Evolutionary conservation across 1,140 invertebrate species (phyloP).

Genomic region (Samia ricini): DNA sequence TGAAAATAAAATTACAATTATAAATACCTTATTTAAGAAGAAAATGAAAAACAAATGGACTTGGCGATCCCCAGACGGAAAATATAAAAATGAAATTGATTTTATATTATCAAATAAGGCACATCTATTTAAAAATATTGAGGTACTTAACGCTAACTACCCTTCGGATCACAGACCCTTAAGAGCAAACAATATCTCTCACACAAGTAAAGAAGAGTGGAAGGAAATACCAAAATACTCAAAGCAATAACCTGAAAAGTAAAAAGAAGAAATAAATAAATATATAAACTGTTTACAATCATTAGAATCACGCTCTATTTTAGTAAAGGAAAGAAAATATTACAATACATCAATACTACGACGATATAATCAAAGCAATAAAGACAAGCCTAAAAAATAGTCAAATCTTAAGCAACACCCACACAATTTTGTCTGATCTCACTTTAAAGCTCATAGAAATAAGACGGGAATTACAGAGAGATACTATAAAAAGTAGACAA

Average conservation of each 20-base stretch:
- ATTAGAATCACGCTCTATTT: no score
- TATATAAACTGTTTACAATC: not conserved
- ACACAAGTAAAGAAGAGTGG: slow-evolving; percentile 4
- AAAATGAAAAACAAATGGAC: slow-evolving; percentile 13
- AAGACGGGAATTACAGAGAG: slow-evolving; percentile 8
- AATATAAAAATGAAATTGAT: slow-evolving; percentile 15
- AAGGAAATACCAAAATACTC: not conserved
- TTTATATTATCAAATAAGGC: slow-evolving; percentile 7
- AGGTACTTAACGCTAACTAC: slow-evolving; percentile 4
- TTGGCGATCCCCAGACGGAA: slow-evolving; percentile 13
- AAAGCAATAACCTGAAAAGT: no score
- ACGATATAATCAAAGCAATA: not conserved
- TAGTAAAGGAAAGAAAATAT: no score
- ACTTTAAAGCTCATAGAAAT: slow-evolving; percentile 3
- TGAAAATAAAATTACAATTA: no score
- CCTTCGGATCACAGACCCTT: slow-evolving; percentile 9
- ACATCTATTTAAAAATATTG: slow-evolving; percentile 5
- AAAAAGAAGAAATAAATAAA: not conserved
- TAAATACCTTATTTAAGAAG: no score
- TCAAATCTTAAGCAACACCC: not conserved
- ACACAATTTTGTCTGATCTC: slow-evolving; percentile 1
- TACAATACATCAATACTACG: no score
- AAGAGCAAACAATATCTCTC: slow-evolving; percentile 10
- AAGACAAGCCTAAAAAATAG: not conserved
- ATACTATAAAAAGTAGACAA: not conserved